Evolutionary conservation across 2,888 invertebrate genomes (phyloP).

Genomic region (Oligia strigilis): DNA sequence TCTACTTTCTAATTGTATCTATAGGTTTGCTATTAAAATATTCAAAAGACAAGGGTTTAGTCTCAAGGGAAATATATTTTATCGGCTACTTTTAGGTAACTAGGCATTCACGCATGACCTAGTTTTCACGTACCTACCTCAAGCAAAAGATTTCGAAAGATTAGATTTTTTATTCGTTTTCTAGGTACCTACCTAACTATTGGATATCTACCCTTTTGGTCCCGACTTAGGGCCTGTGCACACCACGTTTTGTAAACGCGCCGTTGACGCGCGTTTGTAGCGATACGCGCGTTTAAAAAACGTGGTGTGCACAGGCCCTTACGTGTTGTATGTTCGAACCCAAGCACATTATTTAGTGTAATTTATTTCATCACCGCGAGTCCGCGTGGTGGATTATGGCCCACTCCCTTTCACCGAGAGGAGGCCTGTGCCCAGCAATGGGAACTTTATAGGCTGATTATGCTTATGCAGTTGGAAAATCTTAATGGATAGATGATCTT

Average conservation of each 20-base stretch:
- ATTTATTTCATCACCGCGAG: too few species aligned
- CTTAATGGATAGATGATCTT: neutral
- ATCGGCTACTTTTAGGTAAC: constrained; percentile 7
- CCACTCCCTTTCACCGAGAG: too few species aligned
- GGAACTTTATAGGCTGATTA: too few species aligned
- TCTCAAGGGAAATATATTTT: constrained; percentile 43
- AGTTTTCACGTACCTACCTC: neutral
- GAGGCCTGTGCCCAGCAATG: too few species aligned
- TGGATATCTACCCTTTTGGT: neutral
- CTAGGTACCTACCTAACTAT: neutral
- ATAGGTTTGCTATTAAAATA: constrained; percentile 29
- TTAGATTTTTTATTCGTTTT: neutral
- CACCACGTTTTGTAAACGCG: too few species aligned
- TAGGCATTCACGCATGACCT: constrained; percentile 27
- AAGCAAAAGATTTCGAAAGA: constrained; percentile 1
- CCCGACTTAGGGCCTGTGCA: too few species aligned
- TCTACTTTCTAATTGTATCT: neutral
- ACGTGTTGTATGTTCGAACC: too few species aligned
- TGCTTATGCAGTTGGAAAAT: neutral
- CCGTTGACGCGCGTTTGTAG: too few species aligned
- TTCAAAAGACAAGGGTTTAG: constrained; percentile 43
- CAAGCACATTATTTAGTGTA: too few species aligned
- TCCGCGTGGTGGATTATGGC: too few species aligned
- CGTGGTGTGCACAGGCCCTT: too few species aligned
- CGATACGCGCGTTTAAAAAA: too few species aligned